Evolutionary conservation across 2,797 vertebrate genomes (phyloP).

Genomic region (Chloroceryle amazona): DNA sequence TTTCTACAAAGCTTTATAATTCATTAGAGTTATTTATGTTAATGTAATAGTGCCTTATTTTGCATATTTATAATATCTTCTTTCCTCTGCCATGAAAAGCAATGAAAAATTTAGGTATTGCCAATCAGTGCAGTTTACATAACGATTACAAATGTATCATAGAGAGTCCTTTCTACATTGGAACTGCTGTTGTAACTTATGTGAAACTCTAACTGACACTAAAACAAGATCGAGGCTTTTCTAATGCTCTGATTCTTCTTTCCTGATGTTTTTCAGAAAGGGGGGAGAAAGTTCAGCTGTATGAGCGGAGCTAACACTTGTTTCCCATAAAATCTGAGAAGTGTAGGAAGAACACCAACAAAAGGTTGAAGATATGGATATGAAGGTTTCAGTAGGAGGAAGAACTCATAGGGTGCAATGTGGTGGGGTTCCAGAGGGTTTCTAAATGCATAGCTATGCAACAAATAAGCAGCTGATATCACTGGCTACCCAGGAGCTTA

Average conservation of each 20-base stretch:
- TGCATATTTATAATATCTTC: conserved; percentile 70
- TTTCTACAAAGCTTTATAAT: conserved; percentile 69
- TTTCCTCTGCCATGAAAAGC: conserved; percentile 25
- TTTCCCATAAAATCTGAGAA: background rate
- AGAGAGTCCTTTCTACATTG: background rate
- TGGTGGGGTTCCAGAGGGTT: background rate
- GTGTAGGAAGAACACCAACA: background rate
- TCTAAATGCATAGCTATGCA: background rate
- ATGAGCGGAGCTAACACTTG: background rate
- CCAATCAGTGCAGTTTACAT: background rate
- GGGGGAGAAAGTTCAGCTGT: background rate
- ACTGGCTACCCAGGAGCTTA: background rate
- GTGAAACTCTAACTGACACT: background rate
- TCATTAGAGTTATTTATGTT: conserved; percentile 78
- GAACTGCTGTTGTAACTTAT: background rate
- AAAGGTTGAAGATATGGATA: background rate
- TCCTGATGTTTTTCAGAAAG: background rate
- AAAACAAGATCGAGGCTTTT: background rate
- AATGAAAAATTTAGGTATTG: conserved; percentile 49
- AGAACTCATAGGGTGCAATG: background rate
- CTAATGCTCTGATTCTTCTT: background rate
- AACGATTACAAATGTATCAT: conserved; percentile 1
- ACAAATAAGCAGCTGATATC: background rate
- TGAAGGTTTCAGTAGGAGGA: background rate
- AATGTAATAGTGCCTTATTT: conserved; percentile 68